Conservation (phyloP, 2,113 vertebrate species). For the Caranx melampygus region DNA sequence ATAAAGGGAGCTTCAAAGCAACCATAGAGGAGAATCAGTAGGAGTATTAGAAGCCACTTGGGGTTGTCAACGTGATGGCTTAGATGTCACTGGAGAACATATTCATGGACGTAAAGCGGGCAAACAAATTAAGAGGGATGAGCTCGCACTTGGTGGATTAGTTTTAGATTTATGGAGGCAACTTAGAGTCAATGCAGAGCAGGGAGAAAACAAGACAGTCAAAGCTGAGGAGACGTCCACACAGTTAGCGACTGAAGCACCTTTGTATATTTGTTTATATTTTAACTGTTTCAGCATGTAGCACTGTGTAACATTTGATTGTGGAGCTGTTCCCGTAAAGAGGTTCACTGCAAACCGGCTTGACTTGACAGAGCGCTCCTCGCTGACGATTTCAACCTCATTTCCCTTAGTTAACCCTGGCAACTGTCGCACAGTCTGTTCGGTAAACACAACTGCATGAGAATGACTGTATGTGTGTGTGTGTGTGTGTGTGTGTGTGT, state of each 20-base stretch:
- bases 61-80: conserved; percentile 76
- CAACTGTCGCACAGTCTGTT: conserved; percentile 55
- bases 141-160: conserved; percentile 80
- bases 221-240: conserved; percentile 41
- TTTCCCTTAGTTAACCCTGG: conserved; percentile 69
- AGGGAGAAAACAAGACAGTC: conserved; percentile 43
- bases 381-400: conserved; percentile 62
- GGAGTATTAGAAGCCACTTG: conserved; percentile 76
- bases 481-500: conserved; percentile 29
- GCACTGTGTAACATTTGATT: not conserved
- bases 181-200: conserved; percentile 42
- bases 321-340: not conserved
- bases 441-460: conserved; percentile 30
- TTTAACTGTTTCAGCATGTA: not conserved
- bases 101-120: conserved; percentile 67
- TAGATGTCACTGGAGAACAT: conserved; percentile 79
- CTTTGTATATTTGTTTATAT: conserved; percentile 16
- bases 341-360: conserved; percentile 63
- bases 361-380: conserved; percentile 62
- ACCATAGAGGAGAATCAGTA: conserved; percentile 65
- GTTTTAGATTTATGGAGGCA: conserved; percentile 70
- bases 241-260: conserved; percentile 29
- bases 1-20: conserved; percentile 71
- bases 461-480: conserved; percentile 17
- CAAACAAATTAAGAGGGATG: conserved; percentile 82